Evolutionary conservation across 2,113 vertebrate species (phyloP).

Genomic region (Thermophis baileyi): DNA sequence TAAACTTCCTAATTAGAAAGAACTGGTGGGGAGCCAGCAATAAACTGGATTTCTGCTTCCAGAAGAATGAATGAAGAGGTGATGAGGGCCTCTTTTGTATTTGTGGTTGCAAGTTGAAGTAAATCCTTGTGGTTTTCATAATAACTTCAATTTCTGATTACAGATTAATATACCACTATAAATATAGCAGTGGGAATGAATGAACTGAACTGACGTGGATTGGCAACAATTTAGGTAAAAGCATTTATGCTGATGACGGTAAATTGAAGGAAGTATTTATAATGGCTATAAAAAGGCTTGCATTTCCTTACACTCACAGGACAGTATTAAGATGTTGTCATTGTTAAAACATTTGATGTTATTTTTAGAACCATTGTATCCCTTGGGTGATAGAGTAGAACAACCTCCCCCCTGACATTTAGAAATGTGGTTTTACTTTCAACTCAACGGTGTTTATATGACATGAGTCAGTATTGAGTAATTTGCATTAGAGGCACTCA

Average conservation of each 20-base stretch:
- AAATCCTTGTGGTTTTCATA: background rate
- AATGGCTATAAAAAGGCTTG: background rate
- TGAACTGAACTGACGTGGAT: constrained; percentile 12
- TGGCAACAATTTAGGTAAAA: background rate
- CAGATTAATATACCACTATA: background rate
- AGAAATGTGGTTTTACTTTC: constrained; percentile 33
- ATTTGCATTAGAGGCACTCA: constrained; percentile 13
- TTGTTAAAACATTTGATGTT: background rate
- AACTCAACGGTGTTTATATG: background rate
- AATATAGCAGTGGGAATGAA: background rate
- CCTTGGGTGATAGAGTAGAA: background rate
- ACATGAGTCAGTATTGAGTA: constrained; percentile 5
- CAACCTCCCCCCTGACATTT: background rate
- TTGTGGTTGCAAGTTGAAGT: background rate
- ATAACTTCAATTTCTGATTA: background rate
- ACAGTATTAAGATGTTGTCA: background rate
- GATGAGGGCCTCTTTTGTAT: background rate
- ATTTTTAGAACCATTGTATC: background rate
- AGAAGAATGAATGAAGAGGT: background rate
- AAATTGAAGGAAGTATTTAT: constrained; percentile 8
- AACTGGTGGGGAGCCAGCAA: background rate
- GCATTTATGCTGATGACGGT: background rate
- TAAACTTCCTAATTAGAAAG: background rate
- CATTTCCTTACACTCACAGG: background rate
- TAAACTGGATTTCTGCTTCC: background rate